phyloP scores from a whole-genome alignment of 2,797 vertebrate species.

The Decapterus maruadsi region DNA sequence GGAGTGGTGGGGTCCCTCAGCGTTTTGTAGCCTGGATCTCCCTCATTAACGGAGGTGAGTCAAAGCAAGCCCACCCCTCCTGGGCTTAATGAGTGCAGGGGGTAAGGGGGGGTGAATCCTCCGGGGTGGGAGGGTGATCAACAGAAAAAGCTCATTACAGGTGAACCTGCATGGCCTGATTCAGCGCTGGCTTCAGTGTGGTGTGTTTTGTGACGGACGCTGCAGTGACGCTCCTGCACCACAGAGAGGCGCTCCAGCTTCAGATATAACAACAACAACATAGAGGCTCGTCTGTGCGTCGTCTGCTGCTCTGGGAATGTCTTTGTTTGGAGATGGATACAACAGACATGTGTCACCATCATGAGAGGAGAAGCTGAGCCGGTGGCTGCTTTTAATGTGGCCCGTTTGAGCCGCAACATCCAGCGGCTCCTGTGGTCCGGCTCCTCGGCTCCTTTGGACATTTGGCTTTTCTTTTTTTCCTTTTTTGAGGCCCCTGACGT shows the following conservation, averaged over 20 bases:
- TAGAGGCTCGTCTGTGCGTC: not conserved
- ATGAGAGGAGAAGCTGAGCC: not conserved
- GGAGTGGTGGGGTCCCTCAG: not conserved
- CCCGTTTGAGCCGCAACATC: constrained; percentile 33
- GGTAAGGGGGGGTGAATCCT: constrained; percentile 3
- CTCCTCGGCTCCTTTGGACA: constrained; percentile 65
- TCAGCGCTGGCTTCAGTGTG: constrained; percentile 7
- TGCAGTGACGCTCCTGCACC: constrained; percentile 55
- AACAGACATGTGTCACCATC: not conserved
- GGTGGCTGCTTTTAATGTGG: constrained; percentile 20
- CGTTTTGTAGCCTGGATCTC: constrained; percentile 6
- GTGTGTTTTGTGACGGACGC: not conserved
- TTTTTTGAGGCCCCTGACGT: constrained; percentile 49
- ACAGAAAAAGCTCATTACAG: constrained; percentile 32
- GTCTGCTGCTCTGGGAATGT: constrained; percentile 4
- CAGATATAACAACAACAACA: not conserved
- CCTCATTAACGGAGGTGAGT: constrained; percentile 33
- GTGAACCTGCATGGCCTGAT: constrained; percentile 3
- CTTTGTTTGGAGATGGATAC: not conserved
- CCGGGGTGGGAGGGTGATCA: not conserved
- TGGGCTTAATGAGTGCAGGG: constrained; percentile 10
- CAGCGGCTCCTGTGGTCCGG: constrained; percentile 43
- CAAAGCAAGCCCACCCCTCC: constrained; percentile 2
- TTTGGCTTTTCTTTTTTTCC: constrained; percentile 58
- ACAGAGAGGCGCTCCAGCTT: constrained; percentile 65